phyloP scores from a whole-genome alignment of 2,797 vertebrate genomes.

The Phrynocephalus guinanensis region DNA sequence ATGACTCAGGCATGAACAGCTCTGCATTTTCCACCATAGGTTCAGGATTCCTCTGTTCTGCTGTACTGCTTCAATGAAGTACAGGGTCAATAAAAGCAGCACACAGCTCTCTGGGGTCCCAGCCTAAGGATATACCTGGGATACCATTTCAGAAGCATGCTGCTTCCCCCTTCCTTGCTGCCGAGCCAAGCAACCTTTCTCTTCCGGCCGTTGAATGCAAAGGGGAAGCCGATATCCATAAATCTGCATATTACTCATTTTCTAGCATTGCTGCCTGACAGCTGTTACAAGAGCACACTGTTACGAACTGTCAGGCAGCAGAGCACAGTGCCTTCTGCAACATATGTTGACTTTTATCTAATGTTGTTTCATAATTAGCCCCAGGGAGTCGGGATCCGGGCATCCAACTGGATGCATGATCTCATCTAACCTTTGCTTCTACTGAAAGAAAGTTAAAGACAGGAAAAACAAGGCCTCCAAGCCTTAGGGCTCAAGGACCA shows the following conservation, averaged over 20 bases:
- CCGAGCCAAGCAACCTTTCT: background rate
- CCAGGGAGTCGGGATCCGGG: constrained; percentile 76
- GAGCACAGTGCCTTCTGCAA: constrained; percentile 82
- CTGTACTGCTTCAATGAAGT: background rate
- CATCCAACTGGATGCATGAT: constrained; percentile 77
- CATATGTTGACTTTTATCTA: constrained; percentile 87
- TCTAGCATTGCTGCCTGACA: constrained; percentile 77
- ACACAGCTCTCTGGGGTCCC: background rate
- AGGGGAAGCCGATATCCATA: constrained; percentile 82
- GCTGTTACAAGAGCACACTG: constrained; percentile 84
- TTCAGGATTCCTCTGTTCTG: background rate
- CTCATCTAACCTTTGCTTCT: constrained; percentile 73
- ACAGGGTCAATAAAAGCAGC: background rate
- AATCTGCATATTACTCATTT: constrained; percentile 85
- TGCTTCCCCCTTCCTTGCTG: fast-evolving
- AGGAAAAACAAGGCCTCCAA: background rate
- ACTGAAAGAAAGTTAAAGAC: constrained; percentile 55
- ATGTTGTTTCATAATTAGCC: constrained; percentile 83
- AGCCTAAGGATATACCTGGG: background rate
- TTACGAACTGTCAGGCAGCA: constrained; percentile 83
- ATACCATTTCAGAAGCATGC: fast-evolving
- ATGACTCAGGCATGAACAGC: background rate
- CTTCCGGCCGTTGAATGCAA: constrained; percentile 37
- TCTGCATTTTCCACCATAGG: background rate
- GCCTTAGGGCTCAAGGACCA: background rate